A percentile compares a stretch with the other conserved stretches of the same genome.
Conservation (phyloP, 2,888 invertebrate genomes). For the Apamea epomidion region DNA sequence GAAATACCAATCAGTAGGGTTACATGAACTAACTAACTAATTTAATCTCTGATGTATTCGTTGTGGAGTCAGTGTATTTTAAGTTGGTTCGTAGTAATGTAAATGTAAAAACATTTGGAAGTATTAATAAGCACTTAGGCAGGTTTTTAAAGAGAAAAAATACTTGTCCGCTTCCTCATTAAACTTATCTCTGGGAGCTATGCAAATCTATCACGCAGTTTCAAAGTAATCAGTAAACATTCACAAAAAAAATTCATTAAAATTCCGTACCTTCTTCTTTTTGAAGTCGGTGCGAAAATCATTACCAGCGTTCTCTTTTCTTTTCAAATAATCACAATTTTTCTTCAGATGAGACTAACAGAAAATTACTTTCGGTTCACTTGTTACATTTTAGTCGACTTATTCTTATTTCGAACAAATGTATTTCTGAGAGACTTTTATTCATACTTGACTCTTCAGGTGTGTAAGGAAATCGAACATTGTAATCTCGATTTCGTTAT, state of each 20-base stretch:
- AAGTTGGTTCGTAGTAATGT: background rate
- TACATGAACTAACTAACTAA: background rate
- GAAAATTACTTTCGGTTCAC: conserved; percentile 78
- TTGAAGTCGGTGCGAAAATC: conserved; percentile 71
- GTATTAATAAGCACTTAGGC: conserved; percentile 17
- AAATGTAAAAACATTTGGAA: background rate
- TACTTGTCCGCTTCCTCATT: conserved; percentile 14
- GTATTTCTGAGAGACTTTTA: conserved; percentile 55
- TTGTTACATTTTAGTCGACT: conserved; percentile 72
- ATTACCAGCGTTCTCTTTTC: conserved; percentile 79
- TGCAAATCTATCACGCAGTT: conserved; percentile 49
- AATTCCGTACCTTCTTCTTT: conserved; percentile 50
- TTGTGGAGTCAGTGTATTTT: background rate
- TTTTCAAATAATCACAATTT: conserved; percentile 77
- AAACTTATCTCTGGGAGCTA: conserved; percentile 40
- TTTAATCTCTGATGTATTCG: background rate
- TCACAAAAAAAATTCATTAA: conserved; percentile 52
- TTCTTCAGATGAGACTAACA: conserved; percentile 75
- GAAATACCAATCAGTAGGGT: background rate
- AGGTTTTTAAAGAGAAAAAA: conserved; percentile 2
- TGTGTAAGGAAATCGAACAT: conserved; percentile 52
- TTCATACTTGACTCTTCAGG: conserved; percentile 61
- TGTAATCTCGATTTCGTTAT: conserved; percentile 50
- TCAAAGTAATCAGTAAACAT: conserved; percentile 62
- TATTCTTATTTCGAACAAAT: conserved; percentile 71